These are phyloP conservation scores for Tachysurus vachellii DNA, from an alignment of 2,113 vertebrate species.

Conservation along the genomic window DNA sequence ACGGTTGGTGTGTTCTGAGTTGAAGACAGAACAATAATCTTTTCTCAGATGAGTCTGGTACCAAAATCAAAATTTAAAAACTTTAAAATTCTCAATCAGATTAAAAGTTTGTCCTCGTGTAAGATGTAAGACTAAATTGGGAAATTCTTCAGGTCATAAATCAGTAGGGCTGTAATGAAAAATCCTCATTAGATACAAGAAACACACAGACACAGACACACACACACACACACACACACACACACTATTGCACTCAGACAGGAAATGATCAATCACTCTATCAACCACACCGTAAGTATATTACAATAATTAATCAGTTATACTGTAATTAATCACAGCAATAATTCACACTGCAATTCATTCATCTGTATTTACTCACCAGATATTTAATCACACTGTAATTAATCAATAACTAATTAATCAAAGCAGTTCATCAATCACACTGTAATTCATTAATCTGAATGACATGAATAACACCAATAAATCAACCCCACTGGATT, in stretches of 20 bases:
- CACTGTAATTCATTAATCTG: background rate
- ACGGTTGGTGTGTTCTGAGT: background rate
- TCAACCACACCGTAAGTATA: background rate
- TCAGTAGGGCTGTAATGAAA: conserved; percentile 21
- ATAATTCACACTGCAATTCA: background rate
- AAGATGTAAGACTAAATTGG: background rate
- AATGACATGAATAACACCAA: background rate
- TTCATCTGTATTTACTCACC: background rate
- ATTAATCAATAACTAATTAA: background rate
- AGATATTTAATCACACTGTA: background rate
- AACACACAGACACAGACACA: background rate
- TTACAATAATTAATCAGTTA: background rate
- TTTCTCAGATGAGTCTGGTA: background rate
- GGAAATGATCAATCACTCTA: background rate
- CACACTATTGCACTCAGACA: background rate
- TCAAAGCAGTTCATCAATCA: background rate
- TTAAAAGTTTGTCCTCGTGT: conserved; percentile 14
- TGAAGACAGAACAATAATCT: background rate
- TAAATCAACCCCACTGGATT: background rate
- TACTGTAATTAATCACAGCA: background rate
- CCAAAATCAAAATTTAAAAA: background rate
- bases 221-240: background rate
- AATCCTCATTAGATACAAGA: background rate
- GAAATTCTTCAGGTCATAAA: conserved; percentile 24
- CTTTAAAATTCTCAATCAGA: background rate